Evolutionary conservation across 2,888 invertebrate species (phyloP).

Genomic region (Hydraecia micacea): DNA sequence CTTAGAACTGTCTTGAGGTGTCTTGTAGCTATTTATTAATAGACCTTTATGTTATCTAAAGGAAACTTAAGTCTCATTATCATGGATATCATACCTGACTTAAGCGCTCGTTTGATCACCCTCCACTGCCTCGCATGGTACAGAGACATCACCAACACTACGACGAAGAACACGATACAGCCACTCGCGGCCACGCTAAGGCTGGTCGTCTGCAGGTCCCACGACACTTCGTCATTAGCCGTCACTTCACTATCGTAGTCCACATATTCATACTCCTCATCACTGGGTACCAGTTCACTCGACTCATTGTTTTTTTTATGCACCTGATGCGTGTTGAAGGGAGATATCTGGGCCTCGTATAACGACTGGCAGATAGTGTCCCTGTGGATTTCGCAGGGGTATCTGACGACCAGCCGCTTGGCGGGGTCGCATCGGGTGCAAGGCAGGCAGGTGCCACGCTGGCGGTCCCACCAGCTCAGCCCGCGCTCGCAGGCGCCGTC

Average conservation of each 20-base stretch:
- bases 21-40: neutral
- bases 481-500: slow-evolving; percentile 88
- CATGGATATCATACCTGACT: slow-evolving; percentile 91
- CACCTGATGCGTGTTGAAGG: slow-evolving; percentile 83
- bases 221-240: slow-evolving; percentile 84
- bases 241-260: slow-evolving; percentile 86
- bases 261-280: slow-evolving; percentile 85
- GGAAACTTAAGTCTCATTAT: neutral
- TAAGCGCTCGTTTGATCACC: slow-evolving; percentile 93
- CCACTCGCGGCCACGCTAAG: slow-evolving; percentile 93
- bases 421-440: slow-evolving; percentile 93
- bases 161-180: slow-evolving; percentile 94
- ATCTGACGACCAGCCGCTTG: slow-evolving; percentile 91
- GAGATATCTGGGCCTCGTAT: slow-evolving; percentile 91
- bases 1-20: neutral
- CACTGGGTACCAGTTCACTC: slow-evolving; percentile 78
- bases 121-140: slow-evolving; percentile 95
- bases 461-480: slow-evolving; percentile 93
- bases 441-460: slow-evolving; percentile 91
- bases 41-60: neutral
- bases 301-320: slow-evolving; percentile 74
- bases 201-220: slow-evolving; percentile 94
- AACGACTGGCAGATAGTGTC: slow-evolving; percentile 94
- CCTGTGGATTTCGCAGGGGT: slow-evolving; percentile 93
- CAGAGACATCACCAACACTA: slow-evolving; percentile 93